phyloP scores from a whole-genome alignment of 64 coral and sea anemone species.

The Cladopsammia gracilis region DNA sequence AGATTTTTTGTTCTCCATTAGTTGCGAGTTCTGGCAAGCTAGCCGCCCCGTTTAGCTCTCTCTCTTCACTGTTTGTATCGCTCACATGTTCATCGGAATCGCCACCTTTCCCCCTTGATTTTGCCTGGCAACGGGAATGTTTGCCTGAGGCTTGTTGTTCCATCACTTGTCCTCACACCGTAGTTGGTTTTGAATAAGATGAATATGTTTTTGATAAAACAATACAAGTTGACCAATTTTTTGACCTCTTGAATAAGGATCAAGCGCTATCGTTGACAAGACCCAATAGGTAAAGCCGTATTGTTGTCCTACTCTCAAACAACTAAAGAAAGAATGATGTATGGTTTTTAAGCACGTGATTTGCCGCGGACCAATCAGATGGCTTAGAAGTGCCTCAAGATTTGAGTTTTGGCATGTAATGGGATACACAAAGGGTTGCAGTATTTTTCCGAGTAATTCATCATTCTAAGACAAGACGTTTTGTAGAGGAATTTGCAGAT shows the following conservation, averaged over 20 bases:
- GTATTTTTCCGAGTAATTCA: conserved; percentile 53
- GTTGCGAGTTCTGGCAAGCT: not conserved
- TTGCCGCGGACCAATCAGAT: conserved; percentile 14
- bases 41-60: not conserved
- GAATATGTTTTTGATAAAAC: conserved; percentile 50
- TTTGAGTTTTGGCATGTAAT: conserved; percentile 38
- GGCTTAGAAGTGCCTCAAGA: conserved; percentile 13
- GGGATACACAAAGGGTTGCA: conserved; percentile 18
- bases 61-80: not conserved
- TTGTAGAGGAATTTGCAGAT: conserved; percentile 26
- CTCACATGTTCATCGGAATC: not conserved
- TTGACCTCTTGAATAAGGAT: conserved; percentile 33
- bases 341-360: conserved; percentile 44
- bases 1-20: conserved; percentile 57
- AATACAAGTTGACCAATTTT: conserved; percentile 41
- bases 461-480: conserved; percentile 50
- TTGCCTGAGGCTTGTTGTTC: not conserved
- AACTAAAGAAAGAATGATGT: conserved; percentile 52
- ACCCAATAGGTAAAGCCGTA: not conserved
- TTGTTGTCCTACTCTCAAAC: not conserved
- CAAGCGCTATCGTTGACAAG: conserved; percentile 16
- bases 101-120: not conserved
- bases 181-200: conserved; percentile 11
- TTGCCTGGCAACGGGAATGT: conserved; percentile 28
- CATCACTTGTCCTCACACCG: conserved; percentile 11